phyloP scores from a whole-genome alignment of 1,140 invertebrate genomes.

The Asobara japonica region DNA sequence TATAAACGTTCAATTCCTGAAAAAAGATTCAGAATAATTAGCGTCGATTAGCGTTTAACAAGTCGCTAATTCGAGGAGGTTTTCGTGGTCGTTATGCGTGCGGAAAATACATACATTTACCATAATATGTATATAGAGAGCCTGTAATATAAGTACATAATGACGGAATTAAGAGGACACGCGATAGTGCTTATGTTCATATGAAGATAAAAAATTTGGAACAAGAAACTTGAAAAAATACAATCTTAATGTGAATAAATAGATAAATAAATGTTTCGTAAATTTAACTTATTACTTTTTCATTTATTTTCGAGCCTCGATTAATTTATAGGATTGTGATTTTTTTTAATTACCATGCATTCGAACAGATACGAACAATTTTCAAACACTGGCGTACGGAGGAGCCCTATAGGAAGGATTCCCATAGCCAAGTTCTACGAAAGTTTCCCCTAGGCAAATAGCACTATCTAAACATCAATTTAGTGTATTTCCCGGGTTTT shows the following conservation, averaged over 20 bases:
- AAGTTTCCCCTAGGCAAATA: too few relatives aligned
- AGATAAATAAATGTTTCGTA: constrained; percentile 57
- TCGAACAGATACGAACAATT: not conserved
- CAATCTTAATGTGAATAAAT: constrained; percentile 54
- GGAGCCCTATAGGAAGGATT: too few relatives aligned
- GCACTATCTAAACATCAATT: too few relatives aligned
- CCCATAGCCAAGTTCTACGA: too few relatives aligned
- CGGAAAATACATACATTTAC: constrained; percentile 45
- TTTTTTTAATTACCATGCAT: not conserved
- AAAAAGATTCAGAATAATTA: constrained; percentile 26
- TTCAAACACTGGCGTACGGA: too few relatives aligned
- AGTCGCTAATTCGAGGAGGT: not conserved
- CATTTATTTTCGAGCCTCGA: too few relatives aligned
- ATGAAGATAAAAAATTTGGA: constrained; percentile 45
- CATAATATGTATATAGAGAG: constrained; percentile 49
- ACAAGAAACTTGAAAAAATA: constrained; percentile 50
- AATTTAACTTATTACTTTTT: constrained; percentile 37
- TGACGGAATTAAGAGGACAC: constrained; percentile 31
- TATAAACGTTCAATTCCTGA: constrained; percentile 30
- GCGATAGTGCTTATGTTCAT: constrained; percentile 55
- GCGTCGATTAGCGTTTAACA: constrained; percentile 25
- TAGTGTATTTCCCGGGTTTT: too few relatives aligned
- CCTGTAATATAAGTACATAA: constrained; percentile 52
- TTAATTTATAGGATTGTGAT: too few relatives aligned
- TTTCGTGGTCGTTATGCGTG: constrained; percentile 18